Conservation (phyloP, 2,888 invertebrate species). For the Gonocerus acuteangulatus region DNA sequence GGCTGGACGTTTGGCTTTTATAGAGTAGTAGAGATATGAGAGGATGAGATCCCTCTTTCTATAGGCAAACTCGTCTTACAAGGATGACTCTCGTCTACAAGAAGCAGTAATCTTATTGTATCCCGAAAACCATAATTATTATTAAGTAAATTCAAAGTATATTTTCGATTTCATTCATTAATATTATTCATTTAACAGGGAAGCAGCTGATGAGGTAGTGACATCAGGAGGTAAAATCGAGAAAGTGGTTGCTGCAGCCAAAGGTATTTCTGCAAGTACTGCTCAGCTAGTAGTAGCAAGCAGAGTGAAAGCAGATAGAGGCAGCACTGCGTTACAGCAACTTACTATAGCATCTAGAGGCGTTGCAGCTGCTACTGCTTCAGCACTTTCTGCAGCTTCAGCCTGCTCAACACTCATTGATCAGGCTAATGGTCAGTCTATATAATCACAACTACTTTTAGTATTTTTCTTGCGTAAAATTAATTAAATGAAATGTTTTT, state of each 20-base stretch:
- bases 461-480: too few relatives aligned
- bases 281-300: constrained; percentile 96
- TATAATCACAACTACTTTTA: too few relatives aligned
- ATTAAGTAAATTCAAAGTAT: too few relatives aligned
- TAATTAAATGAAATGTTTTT: too few relatives aligned
- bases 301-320: constrained; percentile 85
- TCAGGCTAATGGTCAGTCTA: constrained; percentile 58
- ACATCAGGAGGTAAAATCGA: constrained; percentile 78
- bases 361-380: constrained; percentile 85
- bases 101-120: too few relatives aligned
- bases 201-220: constrained; percentile 87
- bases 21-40: too few relatives aligned
- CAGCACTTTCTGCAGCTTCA: constrained; percentile 89
- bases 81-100: too few relatives aligned
- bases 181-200: constrained; percentile 48
- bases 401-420: constrained; percentile 78
- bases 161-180: neutral
- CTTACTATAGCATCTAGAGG: constrained; percentile 77
- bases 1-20: too few relatives aligned
- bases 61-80: too few relatives aligned
- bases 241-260: constrained; percentile 90
- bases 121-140: too few relatives aligned
- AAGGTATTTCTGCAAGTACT: constrained; percentile 91
- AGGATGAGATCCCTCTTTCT: too few relatives aligned
- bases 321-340: constrained; percentile 67